phyloP scores from a whole-genome alignment of 2,113 vertebrate genomes.

The Peromyscus polionotus region DNA sequence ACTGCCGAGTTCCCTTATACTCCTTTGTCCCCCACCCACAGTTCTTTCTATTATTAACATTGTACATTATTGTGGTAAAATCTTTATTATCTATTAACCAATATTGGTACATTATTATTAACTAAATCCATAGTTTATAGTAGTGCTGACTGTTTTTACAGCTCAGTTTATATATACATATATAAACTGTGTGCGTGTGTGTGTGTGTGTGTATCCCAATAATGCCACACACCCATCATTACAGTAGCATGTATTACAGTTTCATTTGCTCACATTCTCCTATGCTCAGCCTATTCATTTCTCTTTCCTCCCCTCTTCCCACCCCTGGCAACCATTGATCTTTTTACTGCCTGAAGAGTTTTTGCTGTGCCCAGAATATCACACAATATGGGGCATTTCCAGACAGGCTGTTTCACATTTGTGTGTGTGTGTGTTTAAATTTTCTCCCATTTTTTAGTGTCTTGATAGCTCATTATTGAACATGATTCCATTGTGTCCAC shows the following conservation, averaged over 20 bases:
- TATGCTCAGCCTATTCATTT: neutral
- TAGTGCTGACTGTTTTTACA: neutral
- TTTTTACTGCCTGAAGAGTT: conserved; percentile 6
- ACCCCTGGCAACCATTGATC: neutral
- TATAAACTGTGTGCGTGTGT: too few relatives aligned
- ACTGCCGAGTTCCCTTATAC: neutral
- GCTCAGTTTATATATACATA: neutral
- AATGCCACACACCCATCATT: neutral
- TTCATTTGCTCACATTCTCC: neutral
- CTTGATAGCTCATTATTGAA: neutral
- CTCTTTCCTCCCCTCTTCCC: neutral
- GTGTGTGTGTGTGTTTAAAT: neutral
- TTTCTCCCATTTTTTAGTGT: neutral
- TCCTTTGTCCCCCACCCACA: neutral
- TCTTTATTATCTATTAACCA: neutral
- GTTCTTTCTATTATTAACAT: neutral
- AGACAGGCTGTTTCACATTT: neutral
- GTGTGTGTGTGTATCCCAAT: neutral
- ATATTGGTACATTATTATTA: neutral
- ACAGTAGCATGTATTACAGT: neutral
- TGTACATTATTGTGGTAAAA: neutral
- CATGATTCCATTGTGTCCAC: neutral
- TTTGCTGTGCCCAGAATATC: conserved; percentile 23
- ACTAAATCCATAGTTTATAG: neutral
- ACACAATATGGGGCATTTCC: neutral